Evolutionary conservation across 2,888 invertebrate genomes (phyloP), one percentile per base, ranked within the genome.

Genomic region (Agrilus biguttatus): DNA sequence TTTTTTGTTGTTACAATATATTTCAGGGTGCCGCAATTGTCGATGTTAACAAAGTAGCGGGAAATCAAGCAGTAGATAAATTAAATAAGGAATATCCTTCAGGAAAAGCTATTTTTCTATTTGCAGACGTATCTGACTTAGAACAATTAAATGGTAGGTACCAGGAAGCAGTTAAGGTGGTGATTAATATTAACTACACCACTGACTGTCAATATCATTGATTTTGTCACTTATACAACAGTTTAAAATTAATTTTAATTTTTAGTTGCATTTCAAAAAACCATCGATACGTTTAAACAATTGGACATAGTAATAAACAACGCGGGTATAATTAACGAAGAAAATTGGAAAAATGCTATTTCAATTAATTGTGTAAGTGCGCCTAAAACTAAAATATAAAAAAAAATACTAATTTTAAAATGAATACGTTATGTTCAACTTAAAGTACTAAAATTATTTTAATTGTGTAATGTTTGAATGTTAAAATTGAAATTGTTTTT

Each of bases 311-410:
- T 73, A 5, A 61, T 72, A 13, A 83, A 83, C 63, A 83, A 83
- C 59, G 83, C 83, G 6, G 83, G 82, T 5, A 77, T 81, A 36
- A 77, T 80, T 74, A 79, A 81, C 59, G 80, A 81, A 54, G 66
- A 78, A 52, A 77, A 80, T 56, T 81, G 80, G 80, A 79, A 80
- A 57, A 66, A 79, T 8, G 78, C 80, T 62, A 77, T 81, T 21
- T 79, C 51, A 14, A 48, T 56, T 32, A 57, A 58, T 45, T 43
- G 55, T 38, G 58, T 58, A 49, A 50, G 53, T 52, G 19, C 5
- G 5, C 5, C n/a, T n/a, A n/a, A n/a, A n/a, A n/a, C n/a, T n/a
- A n/a, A n/a, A n/a, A n/a, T n/a, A n/a, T 19, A 19, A 19, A 19
- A 19, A 19, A 4, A 4, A 19, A 19, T 19, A 5, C 19, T 4